phyloP scores from a whole-genome alignment of 2,888 invertebrate genomes.

The Erebia palarica region DNA sequence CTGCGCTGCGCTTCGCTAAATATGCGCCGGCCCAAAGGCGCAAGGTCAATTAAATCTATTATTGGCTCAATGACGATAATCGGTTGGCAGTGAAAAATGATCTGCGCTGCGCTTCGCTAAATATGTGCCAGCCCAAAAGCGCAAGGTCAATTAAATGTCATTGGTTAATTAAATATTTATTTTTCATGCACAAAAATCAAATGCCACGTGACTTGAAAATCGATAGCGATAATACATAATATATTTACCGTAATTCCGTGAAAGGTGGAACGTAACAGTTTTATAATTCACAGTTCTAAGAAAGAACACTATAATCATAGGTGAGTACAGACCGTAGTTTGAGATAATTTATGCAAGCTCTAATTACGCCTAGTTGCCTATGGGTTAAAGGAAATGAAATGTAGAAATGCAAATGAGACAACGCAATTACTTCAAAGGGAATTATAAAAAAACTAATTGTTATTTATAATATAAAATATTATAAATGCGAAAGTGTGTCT shows the following conservation, averaged over 20 bases:
- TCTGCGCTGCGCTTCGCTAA: too few species aligned
- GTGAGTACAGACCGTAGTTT: not conserved
- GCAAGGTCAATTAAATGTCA: not conserved
- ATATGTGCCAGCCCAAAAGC: too few species aligned
- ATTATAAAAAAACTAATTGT: not conserved
- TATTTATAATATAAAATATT: too few species aligned
- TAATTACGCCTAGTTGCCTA: not conserved
- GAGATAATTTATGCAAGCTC: conserved; percentile 20
- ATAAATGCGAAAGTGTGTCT: too few species aligned
- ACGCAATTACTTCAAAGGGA: not conserved
- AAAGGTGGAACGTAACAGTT: conserved; percentile 1
- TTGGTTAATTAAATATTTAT: not conserved
- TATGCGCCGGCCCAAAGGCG: too few species aligned
- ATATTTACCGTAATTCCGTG: conserved; percentile 2
- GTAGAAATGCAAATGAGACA: not conserved
- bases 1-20: too few species aligned
- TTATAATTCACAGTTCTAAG: conserved; percentile 4
- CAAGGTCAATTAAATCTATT: too few species aligned
- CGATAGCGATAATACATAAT: conserved; percentile 6
- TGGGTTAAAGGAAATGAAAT: not conserved
- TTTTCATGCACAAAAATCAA: not conserved
- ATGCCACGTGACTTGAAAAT: not conserved
- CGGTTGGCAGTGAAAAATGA: too few species aligned
- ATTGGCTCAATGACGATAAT: too few species aligned
- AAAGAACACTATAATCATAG: not conserved